Evolutionary conservation across 2,113 vertebrate genomes (phyloP), one percentile per base, ranked within the genome.

Genomic region (Edolisoma coerulescens): DNA sequence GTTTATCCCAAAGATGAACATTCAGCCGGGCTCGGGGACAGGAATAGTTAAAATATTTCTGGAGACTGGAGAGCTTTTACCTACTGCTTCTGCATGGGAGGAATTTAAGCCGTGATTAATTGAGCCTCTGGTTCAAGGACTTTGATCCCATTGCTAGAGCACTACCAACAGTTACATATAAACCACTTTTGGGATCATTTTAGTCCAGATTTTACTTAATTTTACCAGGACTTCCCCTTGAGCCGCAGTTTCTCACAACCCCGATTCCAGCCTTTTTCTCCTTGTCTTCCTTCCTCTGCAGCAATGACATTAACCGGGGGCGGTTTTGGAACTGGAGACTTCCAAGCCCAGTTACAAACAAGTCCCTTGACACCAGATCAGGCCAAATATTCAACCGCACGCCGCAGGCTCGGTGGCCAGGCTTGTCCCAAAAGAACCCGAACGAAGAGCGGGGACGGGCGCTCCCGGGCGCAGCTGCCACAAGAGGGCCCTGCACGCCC

Each of bases 401-500:
- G 18, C 87, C 79, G 1, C 53, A 11, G 63, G 12, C 74, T n/a
- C 6, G 2, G 53, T 11, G 53, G 52, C 53, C 71, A 22, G 83
- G 37, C 54, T 87, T 21, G 64, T 87, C 86, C 91, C 63, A 3
- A 3, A 33, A 33, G 65, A 45, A 52, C 67, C 42, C 30, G 7
- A 1, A 2, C 2, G 6, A 9, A 7, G 57, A 70, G 77, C 42
- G 0, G 69, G 50, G 81, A 49, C 26, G 1, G 81, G 75, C 84
- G 41, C 65, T 57, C 19, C 1, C 2, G 8, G 64, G 24, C 44
- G 4, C 81, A 2, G 64, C 88, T 60, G 73, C 96, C 96, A 88
- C 96, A 74, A 97, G 96, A 96, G 94, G 96, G 95, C 96, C 94
- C 96, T 26, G 86, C 93, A 16, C 56, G 8, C 94, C 49, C 89